Conservation (phyloP, 2,113 vertebrate genomes). For the Megaleporinus macrocephalus region DNA sequence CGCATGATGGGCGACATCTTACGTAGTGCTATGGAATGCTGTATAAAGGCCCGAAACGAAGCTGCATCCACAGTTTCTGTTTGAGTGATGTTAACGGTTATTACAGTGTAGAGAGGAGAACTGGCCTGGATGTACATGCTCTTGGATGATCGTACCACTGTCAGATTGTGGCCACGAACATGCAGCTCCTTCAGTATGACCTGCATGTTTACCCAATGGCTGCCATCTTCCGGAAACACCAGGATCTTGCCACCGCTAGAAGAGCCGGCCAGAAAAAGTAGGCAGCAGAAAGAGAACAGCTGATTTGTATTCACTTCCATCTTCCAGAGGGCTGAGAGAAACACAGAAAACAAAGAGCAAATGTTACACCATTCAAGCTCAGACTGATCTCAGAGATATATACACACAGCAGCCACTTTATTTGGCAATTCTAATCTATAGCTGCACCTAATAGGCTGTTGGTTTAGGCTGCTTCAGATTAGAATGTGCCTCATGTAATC, state of each 20-base stretch:
- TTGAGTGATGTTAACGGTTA: conserved; percentile 37
- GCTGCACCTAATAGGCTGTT: not conserved
- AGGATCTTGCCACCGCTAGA: conserved; percentile 73
- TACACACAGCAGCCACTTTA: not conserved
- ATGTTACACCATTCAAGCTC: not conserved
- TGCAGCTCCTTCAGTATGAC: conserved; percentile 76
- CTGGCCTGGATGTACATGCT: conserved; percentile 71
- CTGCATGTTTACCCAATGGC: conserved; percentile 85
- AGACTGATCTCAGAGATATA: not conserved
- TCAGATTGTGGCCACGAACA: conserved; percentile 74
- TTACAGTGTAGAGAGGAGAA: conserved; percentile 62
- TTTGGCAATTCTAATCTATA: not conserved
- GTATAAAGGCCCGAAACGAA: conserved; percentile 60
- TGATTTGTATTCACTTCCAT: conserved; percentile 35
- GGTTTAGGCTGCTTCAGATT: not conserved
- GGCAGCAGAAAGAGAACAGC: conserved; percentile 15
- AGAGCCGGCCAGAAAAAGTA: conserved; percentile 21
- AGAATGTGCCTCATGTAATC: not conserved
- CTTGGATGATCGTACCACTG: conserved; percentile 69
- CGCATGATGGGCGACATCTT: conserved; percentile 38
- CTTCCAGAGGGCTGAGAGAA: conserved; percentile 15
- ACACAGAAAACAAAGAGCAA: conserved; percentile 17
- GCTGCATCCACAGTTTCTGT: conserved; percentile 45
- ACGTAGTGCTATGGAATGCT: conserved; percentile 57
- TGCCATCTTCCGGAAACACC: conserved; percentile 80